Evolutionary conservation across 2,113 vertebrate genomes (phyloP).

Genomic region (Ascaphus truei): DNA sequence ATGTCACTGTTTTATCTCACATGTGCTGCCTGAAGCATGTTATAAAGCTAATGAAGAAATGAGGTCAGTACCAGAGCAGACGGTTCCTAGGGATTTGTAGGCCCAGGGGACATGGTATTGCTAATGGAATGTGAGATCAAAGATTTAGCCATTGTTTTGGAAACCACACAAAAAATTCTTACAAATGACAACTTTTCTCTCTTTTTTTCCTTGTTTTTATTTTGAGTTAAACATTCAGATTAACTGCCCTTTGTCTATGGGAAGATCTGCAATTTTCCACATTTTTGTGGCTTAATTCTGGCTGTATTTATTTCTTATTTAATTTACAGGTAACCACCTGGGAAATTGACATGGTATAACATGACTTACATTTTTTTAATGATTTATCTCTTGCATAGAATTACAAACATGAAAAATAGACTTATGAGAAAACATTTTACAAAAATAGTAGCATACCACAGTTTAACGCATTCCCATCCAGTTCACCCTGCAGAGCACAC

Average conservation of each 20-base stretch:
- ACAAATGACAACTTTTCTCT: not conserved
- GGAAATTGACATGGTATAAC: no score
- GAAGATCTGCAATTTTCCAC: not conserved
- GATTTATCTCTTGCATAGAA: no score
- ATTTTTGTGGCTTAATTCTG: not conserved
- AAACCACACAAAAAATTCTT: conserved; percentile 22
- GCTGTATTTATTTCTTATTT: not conserved
- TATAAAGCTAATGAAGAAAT: conserved; percentile 34
- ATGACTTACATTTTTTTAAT: no score
- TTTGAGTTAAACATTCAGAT: not conserved
- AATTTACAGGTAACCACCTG: no score
- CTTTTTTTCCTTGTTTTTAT: not conserved
- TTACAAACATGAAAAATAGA: no score
- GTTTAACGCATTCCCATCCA: no score
- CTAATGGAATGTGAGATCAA: conserved; percentile 34
- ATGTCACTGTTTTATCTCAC: not conserved
- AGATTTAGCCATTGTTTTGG: conserved; percentile 30
- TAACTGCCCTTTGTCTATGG: not conserved
- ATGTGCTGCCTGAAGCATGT: conserved; percentile 20
- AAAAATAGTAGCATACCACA: no score
- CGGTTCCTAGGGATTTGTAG: conserved; percentile 27
- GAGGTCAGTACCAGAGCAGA: conserved; percentile 30
- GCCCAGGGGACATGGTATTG: conserved; percentile 15
- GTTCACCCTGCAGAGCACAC: no score
- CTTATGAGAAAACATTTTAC: no score